Base-by-base conservation (phyloP, 2,797 vertebrate genomes). In the Pelobates cultripes region DNA sequence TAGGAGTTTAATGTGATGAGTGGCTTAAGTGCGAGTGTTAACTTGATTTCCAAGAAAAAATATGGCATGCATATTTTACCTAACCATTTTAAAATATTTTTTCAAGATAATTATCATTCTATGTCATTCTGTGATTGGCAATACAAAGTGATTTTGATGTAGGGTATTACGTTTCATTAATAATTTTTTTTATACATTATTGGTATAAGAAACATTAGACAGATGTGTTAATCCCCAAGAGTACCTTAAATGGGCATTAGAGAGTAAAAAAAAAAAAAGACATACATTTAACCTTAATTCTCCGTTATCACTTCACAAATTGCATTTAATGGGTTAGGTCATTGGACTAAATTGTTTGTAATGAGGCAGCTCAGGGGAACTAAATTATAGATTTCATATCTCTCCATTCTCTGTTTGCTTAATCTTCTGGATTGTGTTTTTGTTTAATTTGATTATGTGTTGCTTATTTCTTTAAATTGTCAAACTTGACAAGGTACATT, bases 271-370 rank as follows among this genome's bases (percentile, higher is more conserved):
- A 51, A 53, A 45, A 71, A 71, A 12, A 57, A 2, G 4, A 70
- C 28, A 17, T 7, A 71, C 14, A 53, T 53, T n/a, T 53, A n/a
- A 13, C n/a, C 17, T 53, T 71, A 3, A 71, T 71, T 51, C 17
- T 28, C 44, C 10, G 6, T 71, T 71, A 51, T 71, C 44, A 53
- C 70, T 28, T 51, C 70, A 7, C 70, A 71, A 71, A 71, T 51
- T 53, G 70, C 45, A 71, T 71, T 71, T 53, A 71, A 64, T 71
- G 15, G 70, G 7, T 53, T 71, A 71, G 70, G 45, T 51, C 44
- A 71, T 28, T 9, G n/a, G 45, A 53, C 44, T 51, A 28, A 71
- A 71, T 53, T 28, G 44, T 71, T 51, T 53, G 45, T 71, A 71
- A 71, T 71, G 70, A 71, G 17, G 70, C n/a, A 53, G 61, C 57